Evolutionary conservation across 2,797 vertebrate species (phyloP), one percentile per base, ranked within the genome.

Genomic region (Pseudotriccus pelzelni): DNA sequence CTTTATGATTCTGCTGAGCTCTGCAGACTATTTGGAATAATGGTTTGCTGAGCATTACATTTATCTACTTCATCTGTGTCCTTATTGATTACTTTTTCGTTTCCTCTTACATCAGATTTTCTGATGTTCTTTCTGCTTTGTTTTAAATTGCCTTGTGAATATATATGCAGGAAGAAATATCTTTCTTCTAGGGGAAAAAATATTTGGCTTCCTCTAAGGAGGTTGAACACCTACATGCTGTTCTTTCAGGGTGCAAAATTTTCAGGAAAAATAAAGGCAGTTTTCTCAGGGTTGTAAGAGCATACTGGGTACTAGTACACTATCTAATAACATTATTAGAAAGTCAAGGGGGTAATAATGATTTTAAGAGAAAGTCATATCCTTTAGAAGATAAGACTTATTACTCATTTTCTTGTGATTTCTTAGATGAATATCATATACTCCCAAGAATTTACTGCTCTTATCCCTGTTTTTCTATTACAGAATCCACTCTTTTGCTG

Each of bases 1-100:
- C 10, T 69, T 92, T 2, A 52, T 22, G 32, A 28, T 74, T 92
- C 46, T 89, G 44, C 39, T 88, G 70, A 90, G 43, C 25, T 88
- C n/a, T 87, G 59, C 22, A 63, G 16, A 56, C 12, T 64, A 47
- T 56, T 77, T 44, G 36, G 24, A 96, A 82, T 36, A 90, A 76
- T 32, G 53, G 60, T 91, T 87, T 55, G 37, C 14, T 63, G 21
- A 87, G 60, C 36, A 74, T 67, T 74, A 78, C 47, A 82, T 80
- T 62, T 68, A 72, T 58, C 17, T 83, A 69, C 34, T 68, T 91
- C 27, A 56, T 87, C 46, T 91, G 15, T 14, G 34, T 30, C 32
- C 8, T 55, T 64, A 92, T 37, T 70, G 69, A 89, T 86, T 94
- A 53, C 10, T 78, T 70, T 89, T 87, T 72, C 14, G 56, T 87